Percentiles rank a stretch among this genome's conserved stretches.
Conservation (phyloP, 2,888 invertebrate species). For the Craniophora ligustri region DNA sequence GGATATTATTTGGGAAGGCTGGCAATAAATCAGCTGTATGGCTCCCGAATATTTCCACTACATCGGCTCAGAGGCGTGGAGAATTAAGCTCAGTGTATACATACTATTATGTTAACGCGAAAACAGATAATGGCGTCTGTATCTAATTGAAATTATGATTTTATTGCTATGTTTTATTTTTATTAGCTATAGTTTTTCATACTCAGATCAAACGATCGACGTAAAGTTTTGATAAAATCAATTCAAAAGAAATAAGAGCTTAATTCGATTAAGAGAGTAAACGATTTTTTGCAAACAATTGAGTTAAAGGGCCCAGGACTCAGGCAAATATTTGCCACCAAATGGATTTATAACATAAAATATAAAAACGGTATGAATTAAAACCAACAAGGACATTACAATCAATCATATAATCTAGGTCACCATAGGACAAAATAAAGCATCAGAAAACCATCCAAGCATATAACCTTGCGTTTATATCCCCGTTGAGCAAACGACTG, state of each 20-base stretch:
- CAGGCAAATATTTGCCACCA: too few relatives aligned
- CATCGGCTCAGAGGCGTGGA: slow-evolving; percentile 25
- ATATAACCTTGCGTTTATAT: background rate
- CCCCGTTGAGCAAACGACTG: background rate
- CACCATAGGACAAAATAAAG: too few relatives aligned
- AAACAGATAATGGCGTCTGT: slow-evolving; percentile 6
- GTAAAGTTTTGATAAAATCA: too few relatives aligned
- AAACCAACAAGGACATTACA: too few relatives aligned
- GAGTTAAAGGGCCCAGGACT: too few relatives aligned
- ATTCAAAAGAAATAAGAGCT: too few relatives aligned
- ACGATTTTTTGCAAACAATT: too few relatives aligned
- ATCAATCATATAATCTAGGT: background rate
- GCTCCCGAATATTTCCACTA: slow-evolving; percentile 49
- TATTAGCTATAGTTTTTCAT: background rate
- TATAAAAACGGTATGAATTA: too few relatives aligned
- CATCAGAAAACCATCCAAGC: background rate
- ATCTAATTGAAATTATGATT: slow-evolving; percentile 29
- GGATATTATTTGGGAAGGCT: slow-evolving; percentile 46
- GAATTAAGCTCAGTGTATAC: slow-evolving; percentile 9
- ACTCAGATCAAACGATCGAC: too few relatives aligned
- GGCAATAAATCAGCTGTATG: slow-evolving; percentile 53
- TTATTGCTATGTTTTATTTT: background rate
- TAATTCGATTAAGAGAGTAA: too few relatives aligned
- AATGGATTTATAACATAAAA: too few relatives aligned
- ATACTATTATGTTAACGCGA: slow-evolving; percentile 17